phyloP scores from a whole-genome alignment of 2,113 vertebrate species.

The Benitochromis conjunctus region DNA sequence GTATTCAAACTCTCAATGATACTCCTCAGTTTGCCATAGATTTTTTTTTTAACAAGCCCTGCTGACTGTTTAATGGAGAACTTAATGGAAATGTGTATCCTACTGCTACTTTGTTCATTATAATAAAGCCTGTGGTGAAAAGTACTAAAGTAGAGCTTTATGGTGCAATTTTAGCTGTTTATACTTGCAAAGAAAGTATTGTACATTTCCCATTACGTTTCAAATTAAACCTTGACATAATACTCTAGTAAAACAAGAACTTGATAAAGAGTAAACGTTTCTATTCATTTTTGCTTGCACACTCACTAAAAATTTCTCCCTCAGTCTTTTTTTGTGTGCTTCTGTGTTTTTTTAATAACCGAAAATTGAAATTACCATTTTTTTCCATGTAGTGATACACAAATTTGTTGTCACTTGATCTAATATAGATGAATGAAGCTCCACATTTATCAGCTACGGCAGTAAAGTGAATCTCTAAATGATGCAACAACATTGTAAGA shows the following conservation, averaged over 20 bases:
- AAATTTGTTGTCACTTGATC: neutral
- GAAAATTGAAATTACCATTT: neutral
- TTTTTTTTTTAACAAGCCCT: neutral
- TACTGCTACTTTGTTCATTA: neutral
- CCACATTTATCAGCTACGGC: neutral
- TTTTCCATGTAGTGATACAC: neutral
- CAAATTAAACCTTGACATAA: neutral
- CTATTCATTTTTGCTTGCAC: neutral
- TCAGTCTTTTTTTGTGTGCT: neutral
- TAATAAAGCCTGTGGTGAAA: neutral
- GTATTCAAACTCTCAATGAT: neutral
- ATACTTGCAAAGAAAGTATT: neutral
- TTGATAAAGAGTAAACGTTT: neutral
- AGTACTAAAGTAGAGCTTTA: neutral
- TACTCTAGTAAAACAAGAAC: neutral
- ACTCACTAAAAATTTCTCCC: neutral
- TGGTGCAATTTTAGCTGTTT: neutral
- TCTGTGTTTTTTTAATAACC: neutral
- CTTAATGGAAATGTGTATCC: neutral
- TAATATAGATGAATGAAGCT: neutral
- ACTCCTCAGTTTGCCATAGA: neutral
- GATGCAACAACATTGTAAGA: neutral
- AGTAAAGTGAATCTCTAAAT: neutral
- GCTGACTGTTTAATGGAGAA: neutral
- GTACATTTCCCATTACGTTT: rapidly evolving